Conservation (phyloP, 2,888 invertebrate genomes). For the Diogma glabrata region DNA sequence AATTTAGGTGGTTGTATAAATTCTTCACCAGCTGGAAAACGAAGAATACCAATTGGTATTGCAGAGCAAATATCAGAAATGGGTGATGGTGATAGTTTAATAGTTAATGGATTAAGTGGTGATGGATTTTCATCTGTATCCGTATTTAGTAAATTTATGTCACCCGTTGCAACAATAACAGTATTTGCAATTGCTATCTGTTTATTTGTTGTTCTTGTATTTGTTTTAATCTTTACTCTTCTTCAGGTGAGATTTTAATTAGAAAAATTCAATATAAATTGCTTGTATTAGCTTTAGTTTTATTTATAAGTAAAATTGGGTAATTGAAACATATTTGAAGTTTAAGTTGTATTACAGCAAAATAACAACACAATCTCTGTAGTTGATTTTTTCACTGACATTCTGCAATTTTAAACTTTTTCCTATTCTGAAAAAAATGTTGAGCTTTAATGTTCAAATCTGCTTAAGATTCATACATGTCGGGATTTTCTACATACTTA, state of each 20-base stretch:
- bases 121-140: neutral
- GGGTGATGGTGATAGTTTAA: constrained; percentile 14
- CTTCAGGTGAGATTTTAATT: constrained; percentile 66
- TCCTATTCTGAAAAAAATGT: too few species aligned
- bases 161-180: constrained; percentile 51
- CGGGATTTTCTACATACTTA: too few species aligned
- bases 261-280: too few species aligned
- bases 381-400: too few species aligned
- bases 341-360: too few species aligned
- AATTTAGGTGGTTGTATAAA: constrained; percentile 56
- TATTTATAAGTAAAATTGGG: too few species aligned
- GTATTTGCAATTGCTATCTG: constrained; percentile 55
- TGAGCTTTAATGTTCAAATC: too few species aligned
- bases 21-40: constrained; percentile 60
- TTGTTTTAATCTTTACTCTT: constrained; percentile 56
- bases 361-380: too few species aligned
- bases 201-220: constrained; percentile 55
- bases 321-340: too few species aligned
- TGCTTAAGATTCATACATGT: too few species aligned
- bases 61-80: constrained; percentile 27
- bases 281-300: too few species aligned
- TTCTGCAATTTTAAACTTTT: too few species aligned
- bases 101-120: constrained; percentile 4
- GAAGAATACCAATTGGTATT: constrained; percentile 52
- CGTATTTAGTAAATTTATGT: constrained; percentile 30